These are phyloP conservation scores for Thryonomys swinderianus DNA, from an alignment of 2,113 vertebrate species.

Conservation along the genomic window DNA sequence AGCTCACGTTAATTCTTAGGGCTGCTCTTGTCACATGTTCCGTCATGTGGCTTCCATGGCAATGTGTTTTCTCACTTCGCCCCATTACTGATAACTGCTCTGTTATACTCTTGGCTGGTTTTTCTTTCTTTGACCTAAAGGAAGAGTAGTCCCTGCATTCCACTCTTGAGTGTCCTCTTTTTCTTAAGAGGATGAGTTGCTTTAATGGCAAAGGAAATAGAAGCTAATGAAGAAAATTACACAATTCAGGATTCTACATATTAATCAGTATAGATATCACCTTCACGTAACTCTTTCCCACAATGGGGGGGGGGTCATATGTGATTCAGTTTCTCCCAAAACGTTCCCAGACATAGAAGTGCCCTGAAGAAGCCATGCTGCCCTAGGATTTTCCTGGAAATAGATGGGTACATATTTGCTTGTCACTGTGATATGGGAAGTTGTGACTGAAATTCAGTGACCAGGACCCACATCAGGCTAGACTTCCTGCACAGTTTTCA, in stretches of 20 bases:
- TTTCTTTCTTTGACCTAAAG: neutral
- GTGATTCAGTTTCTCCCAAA: neutral
- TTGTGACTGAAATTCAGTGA: neutral
- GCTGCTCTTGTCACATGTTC: neutral
- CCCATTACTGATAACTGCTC: neutral
- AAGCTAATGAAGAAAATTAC: neutral
- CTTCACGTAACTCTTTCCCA: neutral
- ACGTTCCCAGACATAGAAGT: neutral
- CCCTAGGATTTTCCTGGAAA: neutral
- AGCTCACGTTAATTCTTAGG: neutral
- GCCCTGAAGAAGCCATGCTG: neutral
- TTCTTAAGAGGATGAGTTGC: neutral
- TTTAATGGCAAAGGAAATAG: conserved; percentile 18
- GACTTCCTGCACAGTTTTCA: neutral
- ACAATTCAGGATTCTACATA: neutral
- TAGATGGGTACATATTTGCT: neutral
- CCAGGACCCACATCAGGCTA: neutral
- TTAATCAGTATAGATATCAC: neutral
- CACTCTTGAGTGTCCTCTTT: neutral
- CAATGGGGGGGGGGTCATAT: neutral
- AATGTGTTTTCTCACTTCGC: neutral
- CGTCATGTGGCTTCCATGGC: neutral
- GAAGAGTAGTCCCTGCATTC: neutral
- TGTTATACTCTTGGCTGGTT: neutral
- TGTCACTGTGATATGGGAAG: neutral